These are phyloP conservation scores for Spisula solida DNA, from an alignment of 2,888 invertebrate genomes.

Conservation along the genomic window DNA sequence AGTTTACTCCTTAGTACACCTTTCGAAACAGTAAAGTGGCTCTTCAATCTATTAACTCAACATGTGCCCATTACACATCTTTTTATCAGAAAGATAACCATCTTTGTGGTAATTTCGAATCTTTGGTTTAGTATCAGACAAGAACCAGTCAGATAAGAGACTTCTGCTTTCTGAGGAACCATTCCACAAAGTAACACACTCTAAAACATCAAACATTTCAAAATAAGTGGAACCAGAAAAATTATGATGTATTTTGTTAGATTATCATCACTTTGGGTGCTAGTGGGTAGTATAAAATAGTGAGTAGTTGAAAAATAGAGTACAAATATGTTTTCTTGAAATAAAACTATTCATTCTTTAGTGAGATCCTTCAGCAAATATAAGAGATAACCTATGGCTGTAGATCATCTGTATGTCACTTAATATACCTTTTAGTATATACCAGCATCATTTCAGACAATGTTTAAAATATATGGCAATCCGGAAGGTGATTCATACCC, in stretches of 20 bases:
- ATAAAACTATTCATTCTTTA: background rate
- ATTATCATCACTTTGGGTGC: background rate
- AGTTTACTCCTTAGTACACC: too few relatives aligned
- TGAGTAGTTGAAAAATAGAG: too few relatives aligned
- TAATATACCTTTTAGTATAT: too few relatives aligned
- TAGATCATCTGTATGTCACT: too few relatives aligned
- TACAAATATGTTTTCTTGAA: background rate
- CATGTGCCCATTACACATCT: constrained; percentile 13
- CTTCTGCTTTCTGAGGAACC: constrained; percentile 7
- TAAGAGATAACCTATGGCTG: background rate
- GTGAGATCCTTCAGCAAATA: background rate
- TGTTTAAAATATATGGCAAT: too few relatives aligned
- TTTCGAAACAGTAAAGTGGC: too few relatives aligned
- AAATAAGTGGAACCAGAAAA: background rate
- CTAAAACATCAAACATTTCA: constrained; percentile 13
- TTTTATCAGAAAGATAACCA: constrained; percentile 12
- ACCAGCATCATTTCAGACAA: too few relatives aligned
- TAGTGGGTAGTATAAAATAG: background rate
- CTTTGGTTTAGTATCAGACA: background rate
- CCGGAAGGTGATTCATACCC: too few relatives aligned
- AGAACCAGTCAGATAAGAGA: constrained; percentile 15
- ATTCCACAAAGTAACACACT: background rate
- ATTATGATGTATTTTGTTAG: constrained; percentile 10
- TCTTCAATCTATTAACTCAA: background rate
- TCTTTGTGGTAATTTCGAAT: constrained; percentile 18